These are phyloP conservation scores for Calameuta idolon DNA, from an alignment of 2,888 invertebrate genomes.

Conservation along the genomic window DNA sequence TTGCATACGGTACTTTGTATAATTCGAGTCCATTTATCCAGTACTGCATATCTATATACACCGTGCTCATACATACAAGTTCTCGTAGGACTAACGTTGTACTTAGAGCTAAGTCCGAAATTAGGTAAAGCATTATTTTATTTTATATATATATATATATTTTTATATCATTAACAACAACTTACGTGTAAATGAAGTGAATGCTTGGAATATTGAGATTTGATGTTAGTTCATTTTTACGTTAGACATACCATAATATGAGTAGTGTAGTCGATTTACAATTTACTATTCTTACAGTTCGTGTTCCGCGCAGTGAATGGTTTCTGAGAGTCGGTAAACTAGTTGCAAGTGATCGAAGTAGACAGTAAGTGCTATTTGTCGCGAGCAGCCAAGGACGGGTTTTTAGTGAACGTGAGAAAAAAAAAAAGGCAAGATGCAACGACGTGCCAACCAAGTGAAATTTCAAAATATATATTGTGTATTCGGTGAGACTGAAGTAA, in stretches of 20 bases:
- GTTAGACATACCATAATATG: conserved; percentile 55
- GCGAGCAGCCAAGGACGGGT: too few species aligned
- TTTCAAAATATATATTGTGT: too few species aligned
- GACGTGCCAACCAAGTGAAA: too few species aligned
- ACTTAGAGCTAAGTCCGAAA: conserved; percentile 58
- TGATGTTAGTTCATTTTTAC: conserved; percentile 49
- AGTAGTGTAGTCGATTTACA: conserved; percentile 59
- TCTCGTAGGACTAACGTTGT: conserved; percentile 55
- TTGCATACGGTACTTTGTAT: conserved; percentile 42
- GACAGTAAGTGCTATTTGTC: background rate
- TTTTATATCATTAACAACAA: conserved; percentile 57
- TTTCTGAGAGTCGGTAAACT: conserved; percentile 21
- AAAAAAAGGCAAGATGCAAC: too few species aligned
- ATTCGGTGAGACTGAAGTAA: too few species aligned
- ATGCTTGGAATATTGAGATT: conserved; percentile 62
- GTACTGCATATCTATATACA: conserved; percentile 52
- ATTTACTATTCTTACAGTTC: conserved; percentile 56
- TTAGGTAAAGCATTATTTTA: conserved; percentile 62
- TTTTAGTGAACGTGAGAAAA: too few species aligned
- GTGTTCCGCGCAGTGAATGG: conserved; percentile 43
- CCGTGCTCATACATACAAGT: conserved; percentile 50
- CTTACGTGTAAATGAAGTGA: conserved; percentile 62
- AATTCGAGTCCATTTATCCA: conserved; percentile 22
- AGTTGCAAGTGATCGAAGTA: background rate
- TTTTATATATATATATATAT: conserved; percentile 24